Percentiles rank a stretch among this genome's conserved stretches.
These are phyloP conservation scores for Sebastes reedi DNA, from an alignment of 2,797 vertebrate species.

Conservation along the genomic window DNA sequence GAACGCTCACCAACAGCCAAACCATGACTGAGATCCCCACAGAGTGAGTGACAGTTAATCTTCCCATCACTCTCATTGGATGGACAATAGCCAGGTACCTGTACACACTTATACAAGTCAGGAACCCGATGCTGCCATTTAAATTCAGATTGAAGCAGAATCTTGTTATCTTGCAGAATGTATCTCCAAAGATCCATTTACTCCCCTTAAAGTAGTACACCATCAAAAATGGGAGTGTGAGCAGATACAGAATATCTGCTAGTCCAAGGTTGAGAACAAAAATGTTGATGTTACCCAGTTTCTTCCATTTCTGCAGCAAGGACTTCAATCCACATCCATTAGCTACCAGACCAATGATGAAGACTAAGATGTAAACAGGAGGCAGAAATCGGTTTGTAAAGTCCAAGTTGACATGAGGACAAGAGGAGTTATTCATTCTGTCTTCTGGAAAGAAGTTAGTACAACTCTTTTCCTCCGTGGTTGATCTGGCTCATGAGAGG, in stretches of 20 bases:
- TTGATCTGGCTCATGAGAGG: background rate
- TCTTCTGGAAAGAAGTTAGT: background rate
- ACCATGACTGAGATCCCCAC: conserved; percentile 55
- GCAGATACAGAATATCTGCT: conserved; percentile 74
- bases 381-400: no score
- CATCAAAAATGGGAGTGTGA: conserved; percentile 81
- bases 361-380: conserved; percentile 60
- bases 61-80: conserved; percentile 75
- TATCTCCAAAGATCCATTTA: conserved; percentile 79
- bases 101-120: conserved; percentile 85
- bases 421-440: conserved; percentile 13
- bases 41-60: conserved; percentile 49
- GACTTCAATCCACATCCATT: conserved; percentile 82
- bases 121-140: conserved; percentile 88
- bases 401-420: accelerated
- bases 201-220: conserved; percentile 72
- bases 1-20: conserved; percentile 76
- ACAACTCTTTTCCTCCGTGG: background rate
- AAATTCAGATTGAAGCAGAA: conserved; percentile 86
- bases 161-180: conserved; percentile 82
- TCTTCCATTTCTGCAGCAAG: conserved; percentile 65
- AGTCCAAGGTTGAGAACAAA: conserved; percentile 81
- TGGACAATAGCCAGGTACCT: conserved; percentile 85
- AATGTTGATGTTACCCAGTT: conserved; percentile 63
- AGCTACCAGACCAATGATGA: conserved; percentile 77